Evolutionary conservation across 2,888 invertebrate genomes (phyloP).

Genomic region (Tinea trinotella): DNA sequence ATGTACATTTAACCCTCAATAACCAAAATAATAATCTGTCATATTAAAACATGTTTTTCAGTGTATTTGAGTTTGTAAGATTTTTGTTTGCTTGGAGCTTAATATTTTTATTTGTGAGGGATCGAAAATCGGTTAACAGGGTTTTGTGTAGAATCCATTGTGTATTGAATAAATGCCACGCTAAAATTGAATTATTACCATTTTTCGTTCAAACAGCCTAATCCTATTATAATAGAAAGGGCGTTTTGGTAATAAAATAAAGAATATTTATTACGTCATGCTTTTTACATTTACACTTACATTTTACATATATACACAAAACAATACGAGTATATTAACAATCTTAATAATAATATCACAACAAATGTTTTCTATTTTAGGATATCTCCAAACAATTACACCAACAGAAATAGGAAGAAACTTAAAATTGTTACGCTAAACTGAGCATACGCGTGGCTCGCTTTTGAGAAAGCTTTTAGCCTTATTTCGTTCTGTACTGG

Average conservation of each 20-base stretch:
- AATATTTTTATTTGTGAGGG: not conserved
- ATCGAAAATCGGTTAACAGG: not conserved
- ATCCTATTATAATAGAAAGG: constrained; percentile 14
- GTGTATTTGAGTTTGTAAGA: no score
- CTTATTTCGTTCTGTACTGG: constrained; percentile 64
- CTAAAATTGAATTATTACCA: constrained; percentile 11
- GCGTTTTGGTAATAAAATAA: not conserved
- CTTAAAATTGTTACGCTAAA: not conserved
- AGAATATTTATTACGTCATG: constrained; percentile 5
- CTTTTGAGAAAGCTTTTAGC: constrained; percentile 54
- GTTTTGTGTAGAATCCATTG: constrained; percentile 14
- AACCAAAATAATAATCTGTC: no score
- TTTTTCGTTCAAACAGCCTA: constrained; percentile 13
- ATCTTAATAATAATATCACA: constrained; percentile 16
- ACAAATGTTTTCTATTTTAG: not conserved
- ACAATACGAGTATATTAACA: not conserved
- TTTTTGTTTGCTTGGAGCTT: constrained; percentile 3
- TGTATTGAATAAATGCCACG: constrained; percentile 11
- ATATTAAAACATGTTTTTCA: no score
- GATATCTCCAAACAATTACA: not conserved
- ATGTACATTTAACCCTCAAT: no score
- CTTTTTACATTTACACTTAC: not conserved
- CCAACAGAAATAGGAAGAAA: not conserved
- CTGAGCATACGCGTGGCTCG: not conserved
- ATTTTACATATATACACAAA: not conserved